A percentile compares a stretch with the other conserved stretches of the same genome.
phyloP scores from a whole-genome alignment of 1,140 invertebrate genomes.

The Papilio helenus region DNA sequence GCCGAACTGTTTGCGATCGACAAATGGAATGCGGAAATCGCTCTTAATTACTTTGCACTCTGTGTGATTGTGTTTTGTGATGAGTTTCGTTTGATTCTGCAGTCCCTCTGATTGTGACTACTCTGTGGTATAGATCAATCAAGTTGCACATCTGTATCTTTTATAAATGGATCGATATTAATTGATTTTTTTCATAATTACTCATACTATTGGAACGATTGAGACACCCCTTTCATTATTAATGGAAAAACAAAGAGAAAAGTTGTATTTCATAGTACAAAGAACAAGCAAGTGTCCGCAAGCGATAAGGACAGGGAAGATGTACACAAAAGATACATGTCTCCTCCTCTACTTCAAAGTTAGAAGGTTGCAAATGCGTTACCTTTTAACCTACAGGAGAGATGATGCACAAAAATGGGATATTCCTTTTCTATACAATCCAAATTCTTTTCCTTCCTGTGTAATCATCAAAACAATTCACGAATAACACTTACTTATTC shows the following conservation, averaged over 20 bases:
- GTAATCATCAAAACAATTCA: neutral
- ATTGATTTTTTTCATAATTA: too few species aligned
- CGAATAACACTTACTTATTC: neutral
- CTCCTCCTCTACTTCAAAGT: neutral
- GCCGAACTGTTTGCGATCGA: neutral
- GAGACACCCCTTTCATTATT: too few species aligned
- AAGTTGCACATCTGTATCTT: neutral
- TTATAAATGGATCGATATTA: neutral
- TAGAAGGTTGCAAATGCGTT: too few species aligned
- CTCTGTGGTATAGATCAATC: neutral
- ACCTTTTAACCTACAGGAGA: too few species aligned
- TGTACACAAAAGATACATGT: neutral
- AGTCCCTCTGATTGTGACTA: neutral
- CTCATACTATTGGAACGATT: too few species aligned
- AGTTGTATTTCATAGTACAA: too few species aligned
- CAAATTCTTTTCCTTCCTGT: too few species aligned
- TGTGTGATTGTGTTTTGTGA: conserved; percentile 14
- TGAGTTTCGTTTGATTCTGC: conserved; percentile 6
- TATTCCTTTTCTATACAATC: too few species aligned
- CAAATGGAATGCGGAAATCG: conserved; percentile 8
- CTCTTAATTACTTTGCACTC: conserved; percentile 10
- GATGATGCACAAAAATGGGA: too few species aligned
- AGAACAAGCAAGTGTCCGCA: neutral
- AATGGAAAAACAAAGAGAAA: too few species aligned
- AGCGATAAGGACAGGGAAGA: neutral